phyloP scores from a whole-genome alignment of 92 coral and sea anemone genomes.

The Heteractis magnifica region DNA sequence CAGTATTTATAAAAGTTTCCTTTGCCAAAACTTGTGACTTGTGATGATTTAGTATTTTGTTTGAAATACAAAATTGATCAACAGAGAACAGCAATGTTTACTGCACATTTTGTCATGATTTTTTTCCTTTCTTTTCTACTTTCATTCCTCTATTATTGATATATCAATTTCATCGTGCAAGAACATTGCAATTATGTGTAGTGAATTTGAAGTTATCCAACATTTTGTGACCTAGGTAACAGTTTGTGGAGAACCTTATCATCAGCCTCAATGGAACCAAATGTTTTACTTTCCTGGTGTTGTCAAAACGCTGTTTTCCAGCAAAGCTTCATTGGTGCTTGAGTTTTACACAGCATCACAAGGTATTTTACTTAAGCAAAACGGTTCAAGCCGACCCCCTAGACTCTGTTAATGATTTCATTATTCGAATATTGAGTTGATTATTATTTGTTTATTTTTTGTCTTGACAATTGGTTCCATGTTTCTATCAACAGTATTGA shows the following conservation, averaged over 20 bases:
- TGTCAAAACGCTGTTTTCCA: conserved; percentile 55
- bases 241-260: conserved; percentile 65
- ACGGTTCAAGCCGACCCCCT: background rate
- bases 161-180: background rate
- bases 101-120: too few species aligned
- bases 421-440: too few species aligned
- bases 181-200: too few species aligned
- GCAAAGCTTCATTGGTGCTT: conserved; percentile 65
- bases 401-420: too few species aligned
- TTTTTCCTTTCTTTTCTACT: background rate
- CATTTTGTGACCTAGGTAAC: conserved; percentile 53
- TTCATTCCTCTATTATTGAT: background rate
- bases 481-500: conserved; percentile 46
- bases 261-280: conserved; percentile 95
- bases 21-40: too few species aligned
- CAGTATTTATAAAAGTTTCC: too few species aligned
- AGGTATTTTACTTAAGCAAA: conserved; percentile 31
- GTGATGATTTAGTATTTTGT: too few species aligned
- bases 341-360: conserved; percentile 76
- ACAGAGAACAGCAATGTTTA: background rate
- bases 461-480: background rate
- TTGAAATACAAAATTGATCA: background rate
- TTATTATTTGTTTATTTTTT: background rate
- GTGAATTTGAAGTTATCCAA: background rate
- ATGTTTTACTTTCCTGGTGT: conserved; percentile 72